Conservation (phyloP, 2,113 vertebrate genomes). For the Lamprologus tigripictilis region DNA sequence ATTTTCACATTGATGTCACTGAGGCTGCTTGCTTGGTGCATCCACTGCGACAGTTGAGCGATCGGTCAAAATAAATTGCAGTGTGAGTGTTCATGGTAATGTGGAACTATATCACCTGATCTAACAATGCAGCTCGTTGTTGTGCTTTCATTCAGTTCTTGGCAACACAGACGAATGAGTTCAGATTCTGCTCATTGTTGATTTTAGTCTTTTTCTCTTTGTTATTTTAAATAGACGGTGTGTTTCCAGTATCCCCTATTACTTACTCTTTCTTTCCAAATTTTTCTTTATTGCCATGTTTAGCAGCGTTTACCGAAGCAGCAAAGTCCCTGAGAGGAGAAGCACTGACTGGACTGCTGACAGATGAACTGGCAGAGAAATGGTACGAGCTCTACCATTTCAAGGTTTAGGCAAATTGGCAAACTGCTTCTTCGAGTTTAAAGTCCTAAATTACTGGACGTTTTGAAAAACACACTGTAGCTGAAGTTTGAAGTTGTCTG, state of each 20-base stretch:
- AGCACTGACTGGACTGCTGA: constrained; percentile 74
- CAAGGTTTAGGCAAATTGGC: neutral
- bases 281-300: constrained; percentile 52
- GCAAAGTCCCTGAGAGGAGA: constrained; percentile 73
- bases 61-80: neutral
- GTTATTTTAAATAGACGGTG: neutral
- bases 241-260: neutral
- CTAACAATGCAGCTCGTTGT: neutral
- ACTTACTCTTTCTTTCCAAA: neutral
- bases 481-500: neutral
- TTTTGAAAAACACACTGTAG: neutral
- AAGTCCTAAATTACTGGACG: neutral
- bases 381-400: constrained; percentile 48
- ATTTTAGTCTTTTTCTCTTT: neutral
- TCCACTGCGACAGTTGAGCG: neutral
- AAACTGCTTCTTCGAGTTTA: neutral
- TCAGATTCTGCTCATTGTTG: neutral
- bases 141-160: neutral
- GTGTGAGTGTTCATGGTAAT: neutral
- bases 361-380: constrained; percentile 64
- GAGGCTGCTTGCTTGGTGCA: neutral
- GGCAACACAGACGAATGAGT: neutral
- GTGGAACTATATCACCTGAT: neutral
- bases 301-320: constrained; percentile 72
- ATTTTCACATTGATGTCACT: neutral